Conservation (phyloP, 2,888 invertebrate species). For the Dexiosoma caninum region DNA sequence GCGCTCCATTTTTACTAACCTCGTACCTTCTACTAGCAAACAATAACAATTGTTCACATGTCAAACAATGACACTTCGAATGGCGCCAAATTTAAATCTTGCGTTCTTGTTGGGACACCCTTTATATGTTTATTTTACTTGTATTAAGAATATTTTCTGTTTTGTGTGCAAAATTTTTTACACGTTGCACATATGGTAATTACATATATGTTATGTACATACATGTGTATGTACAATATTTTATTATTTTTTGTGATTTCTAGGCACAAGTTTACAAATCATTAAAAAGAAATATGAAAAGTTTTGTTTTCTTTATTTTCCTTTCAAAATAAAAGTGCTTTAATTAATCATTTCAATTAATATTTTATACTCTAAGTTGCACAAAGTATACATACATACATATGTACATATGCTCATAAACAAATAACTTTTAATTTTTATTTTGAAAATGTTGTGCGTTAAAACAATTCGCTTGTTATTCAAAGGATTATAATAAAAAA, state of each 20-base stretch:
- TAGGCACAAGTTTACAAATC: constrained; percentile 41
- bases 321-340: constrained; percentile 39
- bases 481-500: too few relatives aligned
- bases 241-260: constrained; percentile 34
- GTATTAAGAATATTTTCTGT: constrained; percentile 17
- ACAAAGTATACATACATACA: constrained; percentile 4
- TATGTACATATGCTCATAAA: too few relatives aligned
- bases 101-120: too few relatives aligned
- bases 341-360: constrained; percentile 54
- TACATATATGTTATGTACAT: constrained; percentile 8
- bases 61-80: too few relatives aligned
- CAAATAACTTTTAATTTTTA: constrained; percentile 34
- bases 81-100: too few relatives aligned
- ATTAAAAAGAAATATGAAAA: neutral
- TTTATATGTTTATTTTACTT: constrained; percentile 25
- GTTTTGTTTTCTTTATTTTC: constrained; percentile 30
- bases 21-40: too few relatives aligned
- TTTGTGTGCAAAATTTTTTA: constrained; percentile 23
- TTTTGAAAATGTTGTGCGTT: constrained; percentile 29
- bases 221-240: constrained; percentile 16
- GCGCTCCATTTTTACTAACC: too few relatives aligned
- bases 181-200: constrained; percentile 43
- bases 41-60: too few relatives aligned
- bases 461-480: constrained; percentile 31
- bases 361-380: constrained; percentile 19